Evolutionary conservation across 2,797 vertebrate genomes (phyloP), one percentile per base, ranked within the genome.

Genomic region (Rhinichthys osculus): DNA sequence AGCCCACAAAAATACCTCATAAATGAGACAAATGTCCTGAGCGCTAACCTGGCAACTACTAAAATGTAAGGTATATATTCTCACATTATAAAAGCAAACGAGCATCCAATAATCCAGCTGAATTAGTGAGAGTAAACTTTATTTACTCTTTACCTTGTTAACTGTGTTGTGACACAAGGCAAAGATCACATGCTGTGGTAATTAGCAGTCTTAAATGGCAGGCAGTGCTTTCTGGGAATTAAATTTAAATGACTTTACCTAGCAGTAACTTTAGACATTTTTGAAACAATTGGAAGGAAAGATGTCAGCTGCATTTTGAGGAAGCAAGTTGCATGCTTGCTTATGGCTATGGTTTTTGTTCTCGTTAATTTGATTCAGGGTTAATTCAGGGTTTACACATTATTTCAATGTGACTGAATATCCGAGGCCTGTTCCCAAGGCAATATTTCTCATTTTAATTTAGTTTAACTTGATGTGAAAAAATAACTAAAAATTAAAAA

Each of bases 111-210:
- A 50, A 67, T 35, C 6, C 14, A 30, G 4, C 1, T 16, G 2
- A 13, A 54, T 54, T 52, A 27, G 19, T 30, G 33, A 52, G 52
- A 23, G n/a, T 17, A 23, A 11, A 44, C 4, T 7, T 23, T 44
- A 23, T 9, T 42, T 21, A 40, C 16, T 3, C 13, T 21, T 42
- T 40, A 40, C 5, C 57, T 23, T n/a, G 30, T 64, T 35, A 35
- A 83, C 42, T 19, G 42, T 73, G 69, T 5, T 40, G 23, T 13
- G 33, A 69, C 27, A 66, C 30, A 40, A 42, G 62, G 35, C 17
- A 69, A 78, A 57, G 64, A 69, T 57, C 47, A 77, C 82, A 77
- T 67, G 30, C 47, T 69, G 82, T 30, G 64, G 23, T 30, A 21
- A 69, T 42, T 40, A 23, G 33, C 16, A 16, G 47, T 64, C 71